Evolutionary conservation across 2,113 vertebrate species (phyloP).

Genomic region (human (Homo sapiens)): GRCh38 chr6:9059001-9059500

Average conservation of each 20-base stretch:
- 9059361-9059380: background rate
- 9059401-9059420: constrained; percentile 35
- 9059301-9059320: background rate
- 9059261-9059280: background rate
- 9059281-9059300: background rate
- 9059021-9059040: background rate
- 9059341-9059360: constrained; percentile 66
- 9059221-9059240: constrained; percentile 10
- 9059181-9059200: constrained; percentile 25
- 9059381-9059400: constrained; percentile 34
- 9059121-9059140: background rate
- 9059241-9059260: background rate
- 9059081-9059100: background rate
- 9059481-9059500: constrained; percentile 73
- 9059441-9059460: constrained; percentile 60
- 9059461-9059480: constrained; percentile 80
- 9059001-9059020: background rate
- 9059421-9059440: constrained; percentile 71
- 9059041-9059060: background rate
- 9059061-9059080: background rate
- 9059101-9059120: background rate
- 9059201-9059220: background rate
- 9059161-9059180: background rate
- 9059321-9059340: background rate
- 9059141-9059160: background rate